These are phyloP conservation scores for Danaus plexippus DNA, from an alignment of 1,140 invertebrate species.

Conservation along the genomic window DNA sequence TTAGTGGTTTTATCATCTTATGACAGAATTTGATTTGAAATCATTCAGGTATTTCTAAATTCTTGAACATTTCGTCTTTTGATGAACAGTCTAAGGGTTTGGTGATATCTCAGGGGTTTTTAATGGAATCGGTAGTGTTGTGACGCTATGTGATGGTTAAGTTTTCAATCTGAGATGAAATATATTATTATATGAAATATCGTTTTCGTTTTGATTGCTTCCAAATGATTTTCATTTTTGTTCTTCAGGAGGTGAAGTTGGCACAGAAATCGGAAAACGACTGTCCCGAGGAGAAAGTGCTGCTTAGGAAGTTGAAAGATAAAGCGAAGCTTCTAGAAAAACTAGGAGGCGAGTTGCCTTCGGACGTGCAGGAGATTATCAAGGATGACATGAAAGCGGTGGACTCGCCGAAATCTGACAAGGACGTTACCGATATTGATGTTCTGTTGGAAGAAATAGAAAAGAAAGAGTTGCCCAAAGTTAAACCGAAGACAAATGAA, in stretches of 20 bases:
- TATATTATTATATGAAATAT: slow-evolving; percentile 4
- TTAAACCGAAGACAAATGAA: slow-evolving; percentile 34
- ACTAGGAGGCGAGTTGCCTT: slow-evolving; percentile 55
- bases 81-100: slow-evolving; percentile 24
- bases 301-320: slow-evolving; percentile 51
- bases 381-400: slow-evolving; percentile 35
- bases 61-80: slow-evolving; percentile 16
- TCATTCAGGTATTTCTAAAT: slow-evolving; percentile 6
- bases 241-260: slow-evolving; percentile 22
- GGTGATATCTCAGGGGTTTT: slow-evolving; percentile 19
- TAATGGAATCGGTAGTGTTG: slow-evolving; percentile 33
- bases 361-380: slow-evolving; percentile 53
- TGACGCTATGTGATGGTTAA: slow-evolving; percentile 35
- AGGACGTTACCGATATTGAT: slow-evolving; percentile 45
- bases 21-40: slow-evolving; percentile 9
- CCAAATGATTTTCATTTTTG: background rate
- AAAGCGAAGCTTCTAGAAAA: slow-evolving; percentile 60
- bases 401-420: slow-evolving; percentile 28
- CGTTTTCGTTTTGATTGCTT: too few species aligned
- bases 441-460: slow-evolving; percentile 61
- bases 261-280: slow-evolving; percentile 30
- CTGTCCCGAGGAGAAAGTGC: slow-evolving; percentile 45
- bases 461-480: slow-evolving; percentile 57
- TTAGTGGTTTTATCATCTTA: background rate
- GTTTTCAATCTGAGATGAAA: slow-evolving; percentile 34